Base-by-base conservation (phyloP, 1,140 invertebrate genomes). In the Drosophila subpulchrella region DNA sequence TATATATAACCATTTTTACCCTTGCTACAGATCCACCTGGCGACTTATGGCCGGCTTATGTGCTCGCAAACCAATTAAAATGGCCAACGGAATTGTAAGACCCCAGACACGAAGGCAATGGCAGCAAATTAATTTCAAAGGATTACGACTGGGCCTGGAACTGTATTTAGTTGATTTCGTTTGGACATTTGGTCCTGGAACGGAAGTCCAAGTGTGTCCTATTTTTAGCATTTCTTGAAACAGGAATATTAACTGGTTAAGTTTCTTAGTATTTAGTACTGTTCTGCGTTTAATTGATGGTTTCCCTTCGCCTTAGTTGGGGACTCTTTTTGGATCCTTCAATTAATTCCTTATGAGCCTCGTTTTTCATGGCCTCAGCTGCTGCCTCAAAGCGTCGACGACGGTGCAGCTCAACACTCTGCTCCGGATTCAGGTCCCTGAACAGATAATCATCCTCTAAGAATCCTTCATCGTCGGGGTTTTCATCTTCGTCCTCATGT, bases 11-110 rank as follows among this genome's bases (percentile, higher is more conserved):
- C 38, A 13, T 47, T 63, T 48, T 59, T 63, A 62, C 66, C 78
- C 59, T 63, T 75, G 24, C 74, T 54, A 20, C 59, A 46, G 46
- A 57, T 39, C 47, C 73, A 68, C 62, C 63, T 76, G 62, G 46
- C 77, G 76, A 89, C 84, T 89, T 89, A 88, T 76, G 63, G 60
- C 42, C 57, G 80, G 83, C 76, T 89, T 89, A 86, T 76, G 63
- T 59, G 83, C 80, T 89, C 39, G 59, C 84, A 86, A 86, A 83
- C 75, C 83, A 86, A 86, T 86, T 88, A 89, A 86, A 86, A 88
- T 50, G 84, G 84, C 76, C 75, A 82, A 82, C 63, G 81, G 53
- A 78, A 83, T 67, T 56, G 61, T 44, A 66, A 78, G 54, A 59
- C 73, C 74, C 57, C 41, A 39, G 58, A 55, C 41, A 54, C 53